Evolutionary conservation across 2,888 invertebrate species (phyloP).

Genomic region (Eupithecia abbreviata): DNA sequence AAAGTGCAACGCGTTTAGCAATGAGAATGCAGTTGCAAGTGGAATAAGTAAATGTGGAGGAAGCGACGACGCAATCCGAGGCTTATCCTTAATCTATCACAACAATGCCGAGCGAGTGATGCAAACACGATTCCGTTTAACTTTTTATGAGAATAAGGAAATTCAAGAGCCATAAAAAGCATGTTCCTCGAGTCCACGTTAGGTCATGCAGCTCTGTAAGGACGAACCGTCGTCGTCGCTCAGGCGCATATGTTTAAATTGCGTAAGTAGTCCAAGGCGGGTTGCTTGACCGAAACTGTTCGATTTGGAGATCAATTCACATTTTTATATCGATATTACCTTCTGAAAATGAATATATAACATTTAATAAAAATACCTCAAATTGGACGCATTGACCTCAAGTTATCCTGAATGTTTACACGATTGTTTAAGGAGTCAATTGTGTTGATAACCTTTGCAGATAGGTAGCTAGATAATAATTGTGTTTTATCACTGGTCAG

Average conservation of each 20-base stretch:
- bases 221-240: constrained; percentile 41
- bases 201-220: constrained; percentile 39
- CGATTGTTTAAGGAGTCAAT: constrained; percentile 20
- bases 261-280: constrained; percentile 73
- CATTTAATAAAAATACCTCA: background rate
- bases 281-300: constrained; percentile 59
- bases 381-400: constrained; percentile 2
- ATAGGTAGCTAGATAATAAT: background rate
- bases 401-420: constrained; percentile 20
- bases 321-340: constrained; percentile 40
- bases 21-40: constrained; percentile 40
- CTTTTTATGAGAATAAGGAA: constrained; percentile 24
- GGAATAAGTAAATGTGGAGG: constrained; percentile 43
- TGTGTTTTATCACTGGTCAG: background rate
- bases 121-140: constrained; percentile 13
- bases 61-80: constrained; percentile 41
- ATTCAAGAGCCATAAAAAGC: constrained; percentile 11
- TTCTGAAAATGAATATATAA: background rate
- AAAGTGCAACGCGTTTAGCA: constrained; percentile 47
- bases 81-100: constrained; percentile 36
- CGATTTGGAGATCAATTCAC: constrained; percentile 54
- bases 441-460: constrained; percentile 25
- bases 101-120: constrained; percentile 21
- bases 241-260: constrained; percentile 53
- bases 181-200: constrained; percentile 27